Conservation (phyloP, 2,888 invertebrate species). For the Eilema sororculum region DNA sequence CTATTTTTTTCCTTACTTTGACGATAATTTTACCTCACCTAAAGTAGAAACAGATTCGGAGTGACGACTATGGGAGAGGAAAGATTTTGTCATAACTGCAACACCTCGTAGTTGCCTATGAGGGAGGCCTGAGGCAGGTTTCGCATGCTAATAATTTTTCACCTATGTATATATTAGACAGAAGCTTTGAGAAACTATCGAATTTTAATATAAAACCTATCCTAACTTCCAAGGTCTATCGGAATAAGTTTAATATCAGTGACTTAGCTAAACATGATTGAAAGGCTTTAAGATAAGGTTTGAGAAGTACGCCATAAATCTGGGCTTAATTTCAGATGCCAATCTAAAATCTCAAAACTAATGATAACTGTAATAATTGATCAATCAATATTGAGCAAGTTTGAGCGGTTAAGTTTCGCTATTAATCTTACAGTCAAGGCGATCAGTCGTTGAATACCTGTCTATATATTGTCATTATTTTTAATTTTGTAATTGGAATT, state of each 20-base stretch:
- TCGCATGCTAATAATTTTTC: too few relatives aligned
- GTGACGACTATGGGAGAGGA: too few relatives aligned
- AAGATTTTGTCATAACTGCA: too few relatives aligned
- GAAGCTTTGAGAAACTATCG: neutral
- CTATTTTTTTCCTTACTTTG: too few relatives aligned
- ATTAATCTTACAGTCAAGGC: conserved; percentile 36
- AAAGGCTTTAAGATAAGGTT: conserved; percentile 15
- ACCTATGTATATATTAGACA: neutral
- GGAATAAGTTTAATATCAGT: neutral
- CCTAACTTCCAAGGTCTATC: neutral
- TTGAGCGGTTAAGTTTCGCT: conserved; percentile 26
- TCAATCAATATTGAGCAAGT: conserved; percentile 43
- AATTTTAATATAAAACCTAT: neutral
- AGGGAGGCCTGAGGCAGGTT: too few relatives aligned
- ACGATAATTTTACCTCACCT: too few relatives aligned
- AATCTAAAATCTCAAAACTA: conserved; percentile 12
- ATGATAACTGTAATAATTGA: conserved; percentile 38
- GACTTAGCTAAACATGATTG: neutral
- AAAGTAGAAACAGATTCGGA: too few relatives aligned
- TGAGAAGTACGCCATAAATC: conserved; percentile 16
- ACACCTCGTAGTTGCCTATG: too few relatives aligned
- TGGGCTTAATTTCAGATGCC: conserved; percentile 9
- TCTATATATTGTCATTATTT: conserved; percentile 5
- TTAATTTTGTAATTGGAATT: too few relatives aligned
- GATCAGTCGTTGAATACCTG: conserved; percentile 36